Percentiles rank a stretch among this genome's conserved stretches.
Evolutionary conservation across 2,797 vertebrate genomes (phyloP).

Genomic region (Melanotaenia maccullochi): DNA sequence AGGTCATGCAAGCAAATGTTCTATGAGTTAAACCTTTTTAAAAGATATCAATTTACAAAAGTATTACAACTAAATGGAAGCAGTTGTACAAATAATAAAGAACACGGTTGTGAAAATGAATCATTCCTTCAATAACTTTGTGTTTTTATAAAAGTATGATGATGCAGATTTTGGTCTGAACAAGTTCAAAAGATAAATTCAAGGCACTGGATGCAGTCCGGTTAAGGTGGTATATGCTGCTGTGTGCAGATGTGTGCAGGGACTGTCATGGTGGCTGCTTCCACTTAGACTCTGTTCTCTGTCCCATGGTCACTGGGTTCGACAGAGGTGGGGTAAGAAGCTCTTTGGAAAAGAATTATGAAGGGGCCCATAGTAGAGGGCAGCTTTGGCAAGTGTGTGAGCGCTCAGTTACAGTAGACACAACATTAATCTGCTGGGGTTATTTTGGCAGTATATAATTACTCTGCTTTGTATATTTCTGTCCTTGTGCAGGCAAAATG

Average conservation of each 20-base stretch:
- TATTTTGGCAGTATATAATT: constrained; percentile 16
- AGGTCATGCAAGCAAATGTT: background rate
- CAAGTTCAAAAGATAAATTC: constrained; percentile 6
- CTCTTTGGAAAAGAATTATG: constrained; percentile 64
- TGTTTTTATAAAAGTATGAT: background rate
- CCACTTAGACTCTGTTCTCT: constrained; percentile 75
- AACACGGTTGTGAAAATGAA: constrained; percentile 4
- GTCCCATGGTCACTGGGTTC: constrained; percentile 72
- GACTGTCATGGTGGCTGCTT: constrained; percentile 74
- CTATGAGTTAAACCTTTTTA: background rate
- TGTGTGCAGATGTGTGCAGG: constrained; percentile 64
- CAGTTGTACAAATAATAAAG: background rate
- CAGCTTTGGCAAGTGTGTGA: constrained; percentile 41
- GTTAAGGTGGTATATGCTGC: constrained; percentile 52
- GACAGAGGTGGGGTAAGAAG: constrained; percentile 68
- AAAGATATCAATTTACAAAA: background rate
- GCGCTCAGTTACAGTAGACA: constrained; percentile 51
- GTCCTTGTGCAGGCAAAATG: background rate
- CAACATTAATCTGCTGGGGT: constrained; percentile 5
- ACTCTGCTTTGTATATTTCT: constrained; percentile 5
- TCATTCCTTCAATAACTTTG: background rate
- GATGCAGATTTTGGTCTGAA: constrained; percentile 3
- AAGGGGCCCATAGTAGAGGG: constrained; percentile 65
- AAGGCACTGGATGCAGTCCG: constrained; percentile 20
- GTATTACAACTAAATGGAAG: background rate